Evolutionary conservation across 2,113 vertebrate species (phyloP).

Genomic region (Hippocampus abdominalis): DNA sequence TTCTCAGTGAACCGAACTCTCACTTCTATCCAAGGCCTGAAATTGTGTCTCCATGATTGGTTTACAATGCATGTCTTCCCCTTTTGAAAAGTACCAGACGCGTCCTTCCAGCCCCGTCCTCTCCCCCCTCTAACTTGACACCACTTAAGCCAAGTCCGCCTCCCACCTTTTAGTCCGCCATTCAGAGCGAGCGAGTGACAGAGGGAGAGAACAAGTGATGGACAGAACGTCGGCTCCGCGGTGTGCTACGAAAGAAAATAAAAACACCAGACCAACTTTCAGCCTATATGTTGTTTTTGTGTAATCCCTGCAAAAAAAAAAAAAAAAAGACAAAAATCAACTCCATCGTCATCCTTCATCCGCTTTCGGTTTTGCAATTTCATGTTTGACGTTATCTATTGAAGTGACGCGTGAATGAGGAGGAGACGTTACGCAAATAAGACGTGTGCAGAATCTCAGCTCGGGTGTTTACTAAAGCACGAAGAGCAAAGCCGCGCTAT

Average conservation of each 20-base stretch:
- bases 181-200: neutral
- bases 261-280: conserved; percentile 35
- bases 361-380: conserved; percentile 35
- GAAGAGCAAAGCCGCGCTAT: conserved; percentile 30
- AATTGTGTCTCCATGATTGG: neutral
- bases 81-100: neutral
- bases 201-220: too few relatives aligned
- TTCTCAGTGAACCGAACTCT: neutral
- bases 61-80: conserved; percentile 1
- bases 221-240: conserved; percentile 9
- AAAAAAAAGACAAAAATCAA: too few relatives aligned
- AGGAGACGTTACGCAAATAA: neutral
- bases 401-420: neutral
- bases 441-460: conserved; percentile 8
- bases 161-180: neutral
- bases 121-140: neutral
- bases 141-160: neutral
- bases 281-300: conserved; percentile 15
- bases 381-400: conserved; percentile 44
- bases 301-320: neutral
- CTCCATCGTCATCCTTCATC: neutral
- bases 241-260: conserved; percentile 43
- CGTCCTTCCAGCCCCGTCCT: neutral
- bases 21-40: neutral
- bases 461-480: conserved; percentile 6